Percentiles rank a stretch among this genome's conserved stretches.
These are phyloP conservation scores for Channa maculata DNA, from an alignment of 2,113 vertebrate genomes.

Conservation along the genomic window DNA sequence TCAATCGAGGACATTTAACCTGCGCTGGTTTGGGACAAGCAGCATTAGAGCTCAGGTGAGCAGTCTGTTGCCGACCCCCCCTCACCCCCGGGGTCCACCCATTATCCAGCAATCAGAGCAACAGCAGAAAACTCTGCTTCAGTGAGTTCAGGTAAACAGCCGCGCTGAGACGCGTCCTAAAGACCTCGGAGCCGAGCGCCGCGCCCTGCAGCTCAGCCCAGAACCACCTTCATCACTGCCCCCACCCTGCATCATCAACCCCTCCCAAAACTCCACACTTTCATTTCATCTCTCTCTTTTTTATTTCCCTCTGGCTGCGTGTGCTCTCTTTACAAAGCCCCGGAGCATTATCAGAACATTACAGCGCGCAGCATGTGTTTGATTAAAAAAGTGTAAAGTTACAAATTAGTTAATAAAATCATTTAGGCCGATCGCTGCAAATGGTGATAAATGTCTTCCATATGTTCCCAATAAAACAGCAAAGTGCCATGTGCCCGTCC, in stretches of 20 bases:
- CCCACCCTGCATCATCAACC: neutral
- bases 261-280: slow-evolving; percentile 3
- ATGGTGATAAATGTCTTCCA: slow-evolving; percentile 84
- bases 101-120: slow-evolving; percentile 33
- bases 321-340: slow-evolving; percentile 82
- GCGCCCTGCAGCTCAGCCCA: slow-evolving; percentile 34
- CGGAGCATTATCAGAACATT: slow-evolving; percentile 76
- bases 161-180: slow-evolving; percentile 50
- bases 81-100: slow-evolving; percentile 21
- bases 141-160: slow-evolving; percentile 64
- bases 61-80: slow-evolving; percentile 28
- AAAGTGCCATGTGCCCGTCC: slow-evolving; percentile 80
- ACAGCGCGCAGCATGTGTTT: slow-evolving; percentile 80
- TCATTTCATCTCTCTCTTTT: slow-evolving; percentile 1
- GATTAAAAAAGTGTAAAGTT: slow-evolving; percentile 86
- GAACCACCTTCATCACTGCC: slow-evolving; percentile 60
- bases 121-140: neutral
- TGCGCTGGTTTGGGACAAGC: neutral
- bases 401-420: slow-evolving; percentile 84
- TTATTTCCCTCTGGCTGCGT: slow-evolving; percentile 82
- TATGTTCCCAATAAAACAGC: slow-evolving; percentile 84
- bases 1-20: slow-evolving; percentile 14
- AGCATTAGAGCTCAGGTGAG: slow-evolving; percentile 43
- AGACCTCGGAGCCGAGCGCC: slow-evolving; percentile 48
- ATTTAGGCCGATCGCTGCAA: slow-evolving; percentile 82